Base-by-base conservation (phyloP, 1,140 invertebrate species). In the Drosophila seguyi region DNA sequence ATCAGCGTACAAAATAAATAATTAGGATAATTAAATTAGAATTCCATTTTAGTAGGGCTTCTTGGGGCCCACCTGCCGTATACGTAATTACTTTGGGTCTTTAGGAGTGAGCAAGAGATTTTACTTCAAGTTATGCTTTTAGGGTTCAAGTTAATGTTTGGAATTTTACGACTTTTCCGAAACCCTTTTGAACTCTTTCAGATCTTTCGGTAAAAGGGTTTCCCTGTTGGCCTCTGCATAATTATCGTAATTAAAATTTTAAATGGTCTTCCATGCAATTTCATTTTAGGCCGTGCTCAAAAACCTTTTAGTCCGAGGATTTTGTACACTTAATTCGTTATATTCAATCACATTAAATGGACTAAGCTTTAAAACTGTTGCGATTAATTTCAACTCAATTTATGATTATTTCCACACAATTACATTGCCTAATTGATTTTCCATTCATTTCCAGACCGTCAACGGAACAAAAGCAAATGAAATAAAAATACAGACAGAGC, bases 361-460 rank as follows among this genome's bases (percentile, higher is more conserved):
- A 41, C 41, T 67, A 42, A 66, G 83, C 63, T 62, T 75, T 61
- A 47, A 42, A 50, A 57, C 48, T 63, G 45, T 45, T 45, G 45
- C 59, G 47, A 61, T 81, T 81, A 63, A 73, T 77, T 80, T 80
- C 38, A 81, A 84, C 72, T 60, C 68, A 88, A 87, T 87, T 80
- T 82, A 77, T 80, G 76, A 75, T 83, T 88, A 90, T 75, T 88
- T 88, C 76, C 84, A 84, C 80, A 69, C 73, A 88, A 88, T 88
- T 88, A 74, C 82, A 77, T 84, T 77, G 52, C 65, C 65, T 84
- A 88, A 88, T 88, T 88, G 73, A 88, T 88, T 88, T 81, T 44
- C 45, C 76, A 71, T 80, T 83, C 79, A 75, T 57, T 65, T 41
- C 14, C 56, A 56, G 44, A 25, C 39, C 61, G 63, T 59, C 82